Conservation (phyloP, 2,888 invertebrate genomes). For the Drosophila ustulata region DNA sequence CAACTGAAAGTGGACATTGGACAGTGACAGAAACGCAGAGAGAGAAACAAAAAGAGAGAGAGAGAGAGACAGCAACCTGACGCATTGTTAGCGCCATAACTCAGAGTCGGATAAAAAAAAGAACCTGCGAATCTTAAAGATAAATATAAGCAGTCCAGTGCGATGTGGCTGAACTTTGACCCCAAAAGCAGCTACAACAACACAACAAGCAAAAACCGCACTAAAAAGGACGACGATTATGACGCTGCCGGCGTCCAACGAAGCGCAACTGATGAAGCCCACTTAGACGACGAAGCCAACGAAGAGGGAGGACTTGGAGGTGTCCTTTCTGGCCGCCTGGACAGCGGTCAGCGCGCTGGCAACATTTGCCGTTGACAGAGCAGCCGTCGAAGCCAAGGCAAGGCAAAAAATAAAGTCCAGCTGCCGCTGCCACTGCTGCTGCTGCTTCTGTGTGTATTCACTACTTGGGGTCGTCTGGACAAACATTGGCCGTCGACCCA, state of each 20-base stretch:
- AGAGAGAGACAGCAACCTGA: conserved; percentile 22
- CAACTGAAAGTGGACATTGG: conserved; percentile 80
- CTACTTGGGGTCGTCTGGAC: conserved; percentile 83
- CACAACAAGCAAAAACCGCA: conserved; percentile 26
- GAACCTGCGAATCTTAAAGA: conserved; percentile 82
- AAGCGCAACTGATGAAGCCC: conserved; percentile 83
- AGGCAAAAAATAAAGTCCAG: conserved; percentile 35
- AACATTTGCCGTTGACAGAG: conserved; percentile 78
- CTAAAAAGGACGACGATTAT: conserved; percentile 66
- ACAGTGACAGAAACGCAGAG: conserved; percentile 78
- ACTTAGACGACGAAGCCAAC: conserved; percentile 59
- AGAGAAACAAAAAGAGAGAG: not conserved
- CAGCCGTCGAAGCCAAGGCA: conserved; percentile 40
- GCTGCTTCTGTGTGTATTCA: conserved; percentile 30
- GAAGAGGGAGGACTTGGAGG: conserved; percentile 43
- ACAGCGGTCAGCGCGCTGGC: conserved; percentile 69
- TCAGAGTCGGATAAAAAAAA: conserved; percentile 64
- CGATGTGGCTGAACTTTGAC: conserved; percentile 79
- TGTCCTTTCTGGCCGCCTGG: conserved; percentile 49
- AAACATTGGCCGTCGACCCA: conserved; percentile 77
- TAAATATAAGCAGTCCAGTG: conserved; percentile 75
- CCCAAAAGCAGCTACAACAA: conserved; percentile 56
- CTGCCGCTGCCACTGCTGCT: conserved; percentile 24
- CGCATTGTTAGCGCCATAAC: conserved; percentile 82
- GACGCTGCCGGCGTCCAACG: conserved; percentile 69